Conservation (phyloP, 2,888 invertebrate genomes). For the Diaphora mendica region DNA sequence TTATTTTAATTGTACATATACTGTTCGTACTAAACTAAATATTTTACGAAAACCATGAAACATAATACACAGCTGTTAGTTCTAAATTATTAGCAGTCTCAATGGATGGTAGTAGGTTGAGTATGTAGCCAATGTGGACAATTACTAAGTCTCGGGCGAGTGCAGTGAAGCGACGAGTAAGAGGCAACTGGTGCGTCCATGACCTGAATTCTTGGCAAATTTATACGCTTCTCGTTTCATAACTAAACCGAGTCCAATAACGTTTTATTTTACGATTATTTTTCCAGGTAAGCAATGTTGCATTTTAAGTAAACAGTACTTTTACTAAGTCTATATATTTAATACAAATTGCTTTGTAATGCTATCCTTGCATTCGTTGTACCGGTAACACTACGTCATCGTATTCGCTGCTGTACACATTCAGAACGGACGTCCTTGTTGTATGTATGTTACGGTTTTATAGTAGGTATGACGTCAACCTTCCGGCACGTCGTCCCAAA, state of each 20-base stretch:
- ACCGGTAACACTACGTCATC: constrained; percentile 62
- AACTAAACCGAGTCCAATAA: constrained; percentile 63
- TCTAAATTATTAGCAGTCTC: constrained; percentile 26
- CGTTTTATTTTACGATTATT: constrained; percentile 58
- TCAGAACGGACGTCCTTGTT: constrained; percentile 75
- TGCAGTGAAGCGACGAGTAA: constrained; percentile 81
- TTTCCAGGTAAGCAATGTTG: constrained; percentile 37
- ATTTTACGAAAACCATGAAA: neutral
- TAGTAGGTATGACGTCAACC: constrained; percentile 76
- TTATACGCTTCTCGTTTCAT: constrained; percentile 72
- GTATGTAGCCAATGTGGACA: constrained; percentile 60
- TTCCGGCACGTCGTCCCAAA: constrained; percentile 64
- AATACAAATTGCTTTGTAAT: constrained; percentile 38
- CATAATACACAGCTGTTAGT: constrained; percentile 6
- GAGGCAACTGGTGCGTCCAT: constrained; percentile 76
- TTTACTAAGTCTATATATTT: constrained; percentile 9
- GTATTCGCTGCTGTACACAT: constrained; percentile 63
- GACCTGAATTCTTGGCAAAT: constrained; percentile 79
- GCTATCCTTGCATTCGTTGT: constrained; percentile 56
- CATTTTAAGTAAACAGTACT: constrained; percentile 11
- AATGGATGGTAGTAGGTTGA: constrained; percentile 49
- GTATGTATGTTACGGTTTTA: constrained; percentile 64
- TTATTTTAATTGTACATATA: neutral
- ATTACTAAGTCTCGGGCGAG: constrained; percentile 69
- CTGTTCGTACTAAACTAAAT: neutral